A percentile compares a stretch with the other conserved stretches of the same genome.
Evolutionary conservation across 2,888 invertebrate genomes (phyloP).

Genomic region (Sphaerophoria taeniata): DNA sequence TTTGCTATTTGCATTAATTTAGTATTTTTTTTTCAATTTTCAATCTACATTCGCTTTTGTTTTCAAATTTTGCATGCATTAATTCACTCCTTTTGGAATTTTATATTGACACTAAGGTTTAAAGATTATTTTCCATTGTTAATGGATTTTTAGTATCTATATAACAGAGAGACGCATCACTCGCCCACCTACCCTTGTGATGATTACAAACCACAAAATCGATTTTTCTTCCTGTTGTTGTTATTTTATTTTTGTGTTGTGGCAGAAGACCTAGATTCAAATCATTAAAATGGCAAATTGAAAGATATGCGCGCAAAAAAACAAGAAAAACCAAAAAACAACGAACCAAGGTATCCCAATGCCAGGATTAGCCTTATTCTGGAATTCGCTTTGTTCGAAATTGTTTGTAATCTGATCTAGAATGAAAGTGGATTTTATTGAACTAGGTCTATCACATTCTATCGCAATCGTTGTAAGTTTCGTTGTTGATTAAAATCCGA

Average conservation of each 20-base stretch:
- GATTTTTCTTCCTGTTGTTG: slow-evolving; percentile 24
- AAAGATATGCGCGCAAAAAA: slow-evolving; percentile 42
- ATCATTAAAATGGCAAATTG: slow-evolving; percentile 47
- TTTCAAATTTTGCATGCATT: slow-evolving; percentile 6
- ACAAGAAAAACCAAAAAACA: slow-evolving; percentile 22
- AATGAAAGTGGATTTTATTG: slow-evolving; percentile 33
- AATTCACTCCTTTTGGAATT: neutral
- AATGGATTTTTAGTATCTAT: neutral
- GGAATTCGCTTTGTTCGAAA: slow-evolving; percentile 30
- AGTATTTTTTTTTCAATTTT: neutral
- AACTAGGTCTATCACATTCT: slow-evolving; percentile 15
- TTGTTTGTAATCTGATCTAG: slow-evolving; percentile 20
- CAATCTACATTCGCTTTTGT: neutral
- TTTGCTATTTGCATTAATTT: slow-evolving; percentile 15
- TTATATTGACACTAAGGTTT: slow-evolving; percentile 17
- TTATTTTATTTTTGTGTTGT: slow-evolving; percentile 27
- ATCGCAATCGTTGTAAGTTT: neutral
- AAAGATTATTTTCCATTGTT: slow-evolving; percentile 17
- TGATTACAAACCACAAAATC: slow-evolving; percentile 39
- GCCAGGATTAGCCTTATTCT: slow-evolving; percentile 34
- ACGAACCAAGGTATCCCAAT: slow-evolving; percentile 19
- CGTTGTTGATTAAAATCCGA: slow-evolving; percentile 10
- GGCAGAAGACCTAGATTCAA: slow-evolving; percentile 54
- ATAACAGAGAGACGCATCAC: neutral
- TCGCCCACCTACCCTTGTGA: neutral